Base-by-base conservation (phyloP, 2,113 vertebrate genomes). In the Stegostoma tigrinum region DNA sequence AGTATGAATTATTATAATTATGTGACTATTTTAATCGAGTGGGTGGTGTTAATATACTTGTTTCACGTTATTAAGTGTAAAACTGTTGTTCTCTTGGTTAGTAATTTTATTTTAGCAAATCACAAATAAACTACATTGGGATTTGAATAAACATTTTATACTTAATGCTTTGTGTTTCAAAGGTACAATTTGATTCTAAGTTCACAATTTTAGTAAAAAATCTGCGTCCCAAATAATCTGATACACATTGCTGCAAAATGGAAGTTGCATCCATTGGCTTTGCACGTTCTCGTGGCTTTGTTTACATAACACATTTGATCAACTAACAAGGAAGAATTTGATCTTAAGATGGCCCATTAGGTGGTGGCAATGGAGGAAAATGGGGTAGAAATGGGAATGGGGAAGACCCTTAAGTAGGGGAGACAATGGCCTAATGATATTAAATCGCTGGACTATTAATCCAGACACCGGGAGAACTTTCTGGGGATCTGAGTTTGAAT, bases 1-100 rank as follows among this genome's bases (percentile, higher is more conserved):
- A 38, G 24, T 34, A 61, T 34, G 0, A 38, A 61, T 67, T 67
- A 94, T 94, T 94, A 10, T 67, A 94, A 67, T 70, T 94, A 68
- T 94, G 23, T 38, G 19, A 38, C 61, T 12, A 94, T 68, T 70
- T 90, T 94, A 94, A 94, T 94, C 61, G 68, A 70, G 21, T 94
- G 38, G 91, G 91, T 70, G 64, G 91, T 68, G 66, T 23, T 27
- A 42, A 94, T 6, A 70, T 19, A 23, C 19, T 21, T 24, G 66
- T 90, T 90, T 68, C 45, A 45, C 66, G 24, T 68, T 42, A 12
- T 70, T 45, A 68, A 68, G 45, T 38, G 12, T n/a, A 67, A 68
- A 68, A 45, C 70, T 94, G 91, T 42, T 34, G 42, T 27, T 94
- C n/a, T 23, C 6, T 94, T 94, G 68, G 38, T 68, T 68, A 68